These are phyloP conservation scores for Drosophila putrida DNA, from an alignment of 2,888 invertebrate species.

Conservation along the genomic window DNA sequence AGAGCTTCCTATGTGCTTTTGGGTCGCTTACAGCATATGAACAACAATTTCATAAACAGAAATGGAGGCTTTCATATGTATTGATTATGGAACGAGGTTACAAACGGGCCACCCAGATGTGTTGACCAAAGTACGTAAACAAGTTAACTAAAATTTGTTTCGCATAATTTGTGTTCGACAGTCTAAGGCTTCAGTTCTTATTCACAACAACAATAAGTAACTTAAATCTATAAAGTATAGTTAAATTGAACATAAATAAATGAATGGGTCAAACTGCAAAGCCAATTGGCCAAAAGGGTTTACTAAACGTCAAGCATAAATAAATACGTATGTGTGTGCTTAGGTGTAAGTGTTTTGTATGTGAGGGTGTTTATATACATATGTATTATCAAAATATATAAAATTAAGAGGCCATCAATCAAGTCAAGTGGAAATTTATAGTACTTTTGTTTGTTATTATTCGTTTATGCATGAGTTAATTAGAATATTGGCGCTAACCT, in stretches of 20 bases:
- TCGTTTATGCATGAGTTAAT: conserved; percentile 81
- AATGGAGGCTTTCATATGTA: neutral
- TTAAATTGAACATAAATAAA: conserved; percentile 20
- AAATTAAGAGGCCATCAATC: conserved; percentile 71
- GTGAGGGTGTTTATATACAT: conserved; percentile 11
- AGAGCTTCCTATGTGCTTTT: neutral
- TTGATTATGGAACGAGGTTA: conserved; percentile 49
- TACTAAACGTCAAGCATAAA: conserved; percentile 20
- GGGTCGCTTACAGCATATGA: conserved; percentile 1
- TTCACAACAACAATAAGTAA: conserved; percentile 7
- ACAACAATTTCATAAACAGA: conserved; percentile 1
- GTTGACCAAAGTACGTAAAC: conserved; percentile 24
- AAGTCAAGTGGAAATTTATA: conserved; percentile 82
- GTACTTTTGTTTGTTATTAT: conserved; percentile 82
- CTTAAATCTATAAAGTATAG: conserved; percentile 12
- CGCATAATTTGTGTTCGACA: conserved; percentile 27
- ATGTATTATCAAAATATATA: conserved; percentile 32
- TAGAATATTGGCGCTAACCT: conserved; percentile 79
- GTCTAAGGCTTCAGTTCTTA: conserved; percentile 19
- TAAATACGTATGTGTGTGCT: neutral
- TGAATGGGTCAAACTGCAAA: conserved; percentile 15
- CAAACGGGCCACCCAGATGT: neutral
- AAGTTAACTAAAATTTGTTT: conserved; percentile 25
- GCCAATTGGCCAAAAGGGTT: conserved; percentile 38
- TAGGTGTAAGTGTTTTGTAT: conserved; percentile 1